Conservation (phyloP, 2,888 invertebrate species). For the Dioctria linearis region DNA sequence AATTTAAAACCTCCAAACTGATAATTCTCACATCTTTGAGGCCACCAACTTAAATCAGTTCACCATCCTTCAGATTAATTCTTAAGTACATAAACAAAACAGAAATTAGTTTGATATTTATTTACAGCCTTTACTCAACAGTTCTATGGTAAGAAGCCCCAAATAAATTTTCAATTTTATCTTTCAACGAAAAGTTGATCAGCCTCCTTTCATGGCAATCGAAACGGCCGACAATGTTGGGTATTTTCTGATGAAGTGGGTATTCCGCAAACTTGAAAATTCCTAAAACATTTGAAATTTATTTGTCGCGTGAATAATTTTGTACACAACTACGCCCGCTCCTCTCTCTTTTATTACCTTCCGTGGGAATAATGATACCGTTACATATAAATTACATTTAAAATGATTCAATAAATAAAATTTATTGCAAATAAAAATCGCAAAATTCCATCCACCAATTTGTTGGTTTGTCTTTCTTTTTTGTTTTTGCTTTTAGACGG, state of each 20-base stretch:
- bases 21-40: not conserved
- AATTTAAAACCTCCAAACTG: slow-evolving; percentile 43
- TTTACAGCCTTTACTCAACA: not conserved
- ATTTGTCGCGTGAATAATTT: not conserved
- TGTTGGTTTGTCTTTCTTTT: not conserved
- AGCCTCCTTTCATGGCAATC: not conserved
- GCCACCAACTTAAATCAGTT: too few relatives aligned
- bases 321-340: not conserved
- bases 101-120: not conserved
- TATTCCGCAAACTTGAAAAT: not conserved
- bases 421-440: not conserved
- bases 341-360: slow-evolving; percentile 4
- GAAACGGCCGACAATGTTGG: not conserved
- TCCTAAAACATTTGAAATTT: not conserved
- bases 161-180: slow-evolving; percentile 9
- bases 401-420: not conserved
- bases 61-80: not conserved
- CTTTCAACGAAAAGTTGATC: not conserved
- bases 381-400: slow-evolving; percentile 20
- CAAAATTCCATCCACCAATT: not conserved
- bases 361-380: not conserved
- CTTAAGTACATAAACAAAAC: not conserved
- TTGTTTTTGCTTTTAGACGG: not conserved
- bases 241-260: too few relatives aligned
- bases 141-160: not conserved